Conservation (phyloP, 2,113 vertebrate species). For the Channa maculata region DNA sequence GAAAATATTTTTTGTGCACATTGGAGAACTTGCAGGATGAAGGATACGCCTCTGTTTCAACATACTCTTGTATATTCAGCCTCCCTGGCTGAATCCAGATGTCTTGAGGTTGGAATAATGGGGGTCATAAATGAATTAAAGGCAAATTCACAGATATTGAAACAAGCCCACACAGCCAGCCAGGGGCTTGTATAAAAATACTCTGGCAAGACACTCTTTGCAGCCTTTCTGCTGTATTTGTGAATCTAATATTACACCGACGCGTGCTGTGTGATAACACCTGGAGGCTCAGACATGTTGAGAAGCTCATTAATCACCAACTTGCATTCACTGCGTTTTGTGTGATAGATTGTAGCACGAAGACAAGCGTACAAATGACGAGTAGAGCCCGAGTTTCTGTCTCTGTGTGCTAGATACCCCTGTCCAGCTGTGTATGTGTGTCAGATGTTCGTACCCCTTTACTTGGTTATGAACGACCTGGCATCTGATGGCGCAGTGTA, state of each 20-base stretch:
- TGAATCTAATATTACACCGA: constrained; percentile 56
- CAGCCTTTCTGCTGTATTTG: constrained; percentile 58
- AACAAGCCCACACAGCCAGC: constrained; percentile 57
- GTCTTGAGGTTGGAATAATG: constrained; percentile 53
- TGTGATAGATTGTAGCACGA: constrained; percentile 45
- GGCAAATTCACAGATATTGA: constrained; percentile 69
- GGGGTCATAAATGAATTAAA: constrained; percentile 67
- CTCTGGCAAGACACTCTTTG: constrained; percentile 24
- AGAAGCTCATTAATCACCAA: constrained; percentile 75
- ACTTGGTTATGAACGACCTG: constrained; percentile 26
- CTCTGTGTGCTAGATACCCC: background rate
- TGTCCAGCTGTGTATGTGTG: background rate
- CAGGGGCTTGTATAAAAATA: constrained; percentile 62
- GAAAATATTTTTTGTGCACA: constrained; percentile 27
- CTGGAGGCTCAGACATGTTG: constrained; percentile 45
- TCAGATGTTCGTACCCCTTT: constrained; percentile 34
- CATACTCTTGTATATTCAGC: constrained; percentile 32
- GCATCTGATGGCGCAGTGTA: constrained; percentile 45
- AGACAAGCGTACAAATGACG: constrained; percentile 24
- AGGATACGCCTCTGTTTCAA: constrained; percentile 7
- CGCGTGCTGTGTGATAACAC: constrained; percentile 30
- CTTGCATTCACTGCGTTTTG: constrained; percentile 45
- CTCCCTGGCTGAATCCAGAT: constrained; percentile 20
- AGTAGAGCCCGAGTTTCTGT: background rate
- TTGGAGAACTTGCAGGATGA: constrained; percentile 28